Percentiles rank a stretch among this genome's conserved stretches.
These are phyloP conservation scores for Penaeus japonicus DNA, from an alignment of 1,140 invertebrate genomes.

Conservation along the genomic window DNA sequence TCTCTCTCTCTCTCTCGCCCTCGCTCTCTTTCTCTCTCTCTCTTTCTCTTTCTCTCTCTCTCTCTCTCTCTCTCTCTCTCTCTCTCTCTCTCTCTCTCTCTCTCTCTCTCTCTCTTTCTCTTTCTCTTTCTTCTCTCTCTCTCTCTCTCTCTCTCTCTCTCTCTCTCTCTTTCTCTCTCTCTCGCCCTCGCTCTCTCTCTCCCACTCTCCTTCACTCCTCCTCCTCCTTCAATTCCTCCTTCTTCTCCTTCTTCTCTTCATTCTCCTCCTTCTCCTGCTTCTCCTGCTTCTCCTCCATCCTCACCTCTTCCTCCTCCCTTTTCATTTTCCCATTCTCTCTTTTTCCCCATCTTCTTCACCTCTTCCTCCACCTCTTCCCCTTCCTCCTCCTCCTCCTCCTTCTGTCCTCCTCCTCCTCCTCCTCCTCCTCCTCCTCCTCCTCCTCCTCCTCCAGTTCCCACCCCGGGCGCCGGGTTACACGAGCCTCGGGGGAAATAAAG, in stretches of 20 bases:
- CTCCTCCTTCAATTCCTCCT: not conserved
- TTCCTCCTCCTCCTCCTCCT: not conserved
- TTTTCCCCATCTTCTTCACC: not conserved
- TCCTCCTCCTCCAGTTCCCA: not conserved
- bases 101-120: not conserved
- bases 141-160: not conserved
- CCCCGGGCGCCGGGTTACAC: not conserved
- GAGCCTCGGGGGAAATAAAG: not conserved
- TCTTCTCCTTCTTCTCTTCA: not conserved
- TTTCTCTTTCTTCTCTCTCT: not conserved
- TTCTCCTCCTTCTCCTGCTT: not conserved
- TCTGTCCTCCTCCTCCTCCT: not conserved
- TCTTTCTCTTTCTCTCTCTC: not conserved
- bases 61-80: too few species aligned
- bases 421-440: not conserved
- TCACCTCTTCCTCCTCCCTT: not conserved
- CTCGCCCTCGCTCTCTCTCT: not conserved
- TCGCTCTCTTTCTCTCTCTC: not conserved
- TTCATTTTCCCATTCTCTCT: not conserved
- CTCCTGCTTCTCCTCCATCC: not conserved
- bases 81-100: not conserved
- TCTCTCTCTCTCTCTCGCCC: too few species aligned
- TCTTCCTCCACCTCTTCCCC: not conserved
- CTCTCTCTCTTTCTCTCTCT: not conserved
- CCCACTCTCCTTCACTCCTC: not conserved